Evolutionary conservation across 2,113 vertebrate genomes (phyloP).

Genomic region (Aegithalos caudatus): DNA sequence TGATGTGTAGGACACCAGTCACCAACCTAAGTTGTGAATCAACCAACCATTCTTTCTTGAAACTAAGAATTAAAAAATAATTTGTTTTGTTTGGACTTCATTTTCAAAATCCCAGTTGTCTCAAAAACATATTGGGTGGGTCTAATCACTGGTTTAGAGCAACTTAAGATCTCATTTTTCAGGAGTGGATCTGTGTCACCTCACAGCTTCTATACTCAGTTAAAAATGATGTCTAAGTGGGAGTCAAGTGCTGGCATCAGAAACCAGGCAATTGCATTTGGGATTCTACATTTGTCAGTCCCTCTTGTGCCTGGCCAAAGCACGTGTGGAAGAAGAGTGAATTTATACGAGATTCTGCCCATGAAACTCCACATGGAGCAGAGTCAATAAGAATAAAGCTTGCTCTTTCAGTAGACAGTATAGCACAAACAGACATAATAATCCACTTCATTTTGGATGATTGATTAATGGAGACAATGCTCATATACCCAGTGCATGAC

Average conservation of each 20-base stretch:
- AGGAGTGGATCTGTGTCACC: neutral
- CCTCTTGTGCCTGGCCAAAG: neutral
- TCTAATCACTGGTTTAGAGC: neutral
- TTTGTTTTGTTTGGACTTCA: neutral
- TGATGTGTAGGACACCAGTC: neutral
- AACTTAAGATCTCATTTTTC: neutral
- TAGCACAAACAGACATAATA: conserved; percentile 40
- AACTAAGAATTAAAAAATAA: neutral
- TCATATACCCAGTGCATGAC: conserved; percentile 36
- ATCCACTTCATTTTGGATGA: conserved; percentile 48
- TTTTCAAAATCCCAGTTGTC: neutral
- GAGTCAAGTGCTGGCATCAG: neutral
- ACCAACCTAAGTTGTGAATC: neutral
- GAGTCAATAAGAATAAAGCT: neutral
- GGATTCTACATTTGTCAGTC: neutral
- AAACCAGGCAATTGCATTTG: neutral
- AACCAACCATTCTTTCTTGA: neutral
- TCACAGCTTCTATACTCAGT: neutral
- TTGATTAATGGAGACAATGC: conserved; percentile 58
- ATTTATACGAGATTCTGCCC: neutral
- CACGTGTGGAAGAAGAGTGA: neutral
- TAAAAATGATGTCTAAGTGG: neutral
- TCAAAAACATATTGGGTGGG: neutral
- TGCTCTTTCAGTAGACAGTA: neutral
- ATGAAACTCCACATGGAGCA: neutral